phyloP scores from a whole-genome alignment of 2,113 vertebrate species.

The Podiceps cristatus region DNA sequence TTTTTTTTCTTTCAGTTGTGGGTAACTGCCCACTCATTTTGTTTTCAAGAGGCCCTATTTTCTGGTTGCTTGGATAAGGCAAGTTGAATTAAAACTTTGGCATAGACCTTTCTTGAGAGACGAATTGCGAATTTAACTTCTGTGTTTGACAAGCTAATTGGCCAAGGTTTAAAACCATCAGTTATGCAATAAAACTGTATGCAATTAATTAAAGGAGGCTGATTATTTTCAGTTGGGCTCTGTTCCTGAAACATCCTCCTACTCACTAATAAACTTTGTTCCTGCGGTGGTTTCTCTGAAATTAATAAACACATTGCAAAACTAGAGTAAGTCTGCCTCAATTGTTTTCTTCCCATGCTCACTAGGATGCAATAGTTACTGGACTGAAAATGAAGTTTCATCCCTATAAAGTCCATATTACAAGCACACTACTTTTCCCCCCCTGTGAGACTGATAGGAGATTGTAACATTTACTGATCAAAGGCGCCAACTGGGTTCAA shows the following conservation, averaged over 20 bases:
- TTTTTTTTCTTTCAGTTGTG: not conserved
- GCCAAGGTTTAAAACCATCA: slow-evolving; percentile 67
- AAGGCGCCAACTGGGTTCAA: not conserved
- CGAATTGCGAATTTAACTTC: slow-evolving; percentile 61
- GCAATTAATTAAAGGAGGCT: slow-evolving; percentile 74
- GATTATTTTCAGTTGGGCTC: slow-evolving; percentile 64
- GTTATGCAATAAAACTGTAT: slow-evolving; percentile 76
- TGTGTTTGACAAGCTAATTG: slow-evolving; percentile 72
- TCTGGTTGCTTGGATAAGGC: slow-evolving; percentile 1
- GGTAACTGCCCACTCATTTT: not conserved
- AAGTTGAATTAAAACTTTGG: slow-evolving; percentile 59
- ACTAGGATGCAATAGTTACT: not conserved
- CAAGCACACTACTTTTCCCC: not conserved
- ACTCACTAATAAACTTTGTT: slow-evolving; percentile 66
- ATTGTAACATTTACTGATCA: not conserved
- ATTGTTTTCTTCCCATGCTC: not conserved
- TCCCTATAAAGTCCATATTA: not conserved
- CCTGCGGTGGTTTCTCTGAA: slow-evolving; percentile 46
- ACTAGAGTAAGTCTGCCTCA: not conserved
- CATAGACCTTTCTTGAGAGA: slow-evolving; percentile 20
- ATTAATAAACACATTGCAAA: slow-evolving; percentile 54
- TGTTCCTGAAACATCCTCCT: slow-evolving; percentile 65
- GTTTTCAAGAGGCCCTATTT: slow-evolving; percentile 37
- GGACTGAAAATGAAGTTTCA: not conserved
- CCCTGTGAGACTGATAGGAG: fast-evolving